phyloP scores from a whole-genome alignment of 2,797 vertebrate species.

The Anolis apletophallus region DNA sequence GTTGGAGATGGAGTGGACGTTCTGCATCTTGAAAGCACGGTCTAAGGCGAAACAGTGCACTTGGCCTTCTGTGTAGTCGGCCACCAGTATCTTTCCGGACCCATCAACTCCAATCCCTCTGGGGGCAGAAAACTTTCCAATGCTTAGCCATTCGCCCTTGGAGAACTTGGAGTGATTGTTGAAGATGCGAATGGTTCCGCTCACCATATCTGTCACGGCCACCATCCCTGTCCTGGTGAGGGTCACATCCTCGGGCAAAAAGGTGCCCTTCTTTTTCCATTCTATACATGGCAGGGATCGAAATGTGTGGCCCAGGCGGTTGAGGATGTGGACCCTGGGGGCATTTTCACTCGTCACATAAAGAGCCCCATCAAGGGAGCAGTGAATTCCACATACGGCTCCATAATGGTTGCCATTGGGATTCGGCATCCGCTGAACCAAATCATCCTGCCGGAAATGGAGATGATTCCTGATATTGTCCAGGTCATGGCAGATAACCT shows the following conservation, averaged over 20 bases:
- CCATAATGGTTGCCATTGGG: conserved; percentile 47
- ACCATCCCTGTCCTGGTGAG: conserved; percentile 68
- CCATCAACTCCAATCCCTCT: conserved; percentile 69
- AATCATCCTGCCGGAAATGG: conserved; percentile 54
- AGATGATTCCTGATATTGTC: conserved; percentile 68
- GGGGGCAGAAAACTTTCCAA: conserved; percentile 67
- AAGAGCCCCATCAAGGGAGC: conserved; percentile 66
- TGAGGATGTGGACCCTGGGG: conserved; percentile 66
- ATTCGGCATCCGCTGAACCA: conserved; percentile 58
- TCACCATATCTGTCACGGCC: conserved; percentile 69
- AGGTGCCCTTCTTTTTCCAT: not conserved
- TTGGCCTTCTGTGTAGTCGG: conserved; percentile 67
- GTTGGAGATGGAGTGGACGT: conserved; percentile 37
- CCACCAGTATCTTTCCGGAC: conserved; percentile 67
- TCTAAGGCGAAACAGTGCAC: conserved; percentile 70
- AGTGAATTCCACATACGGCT: conserved; percentile 66
- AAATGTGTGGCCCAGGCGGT: conserved; percentile 54
- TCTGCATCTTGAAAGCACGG: conserved; percentile 45
- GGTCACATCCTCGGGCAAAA: conserved; percentile 74
- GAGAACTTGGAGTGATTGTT: conserved; percentile 58
- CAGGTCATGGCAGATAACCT: conserved; percentile 60
- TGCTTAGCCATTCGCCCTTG: conserved; percentile 69
- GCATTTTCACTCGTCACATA: conserved; percentile 66
- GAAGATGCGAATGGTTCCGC: conserved; percentile 63
- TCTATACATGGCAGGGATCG: conserved; percentile 60